phyloP scores from a whole-genome alignment of 2,113 vertebrate species.

The Hyperopisus bebe region DNA sequence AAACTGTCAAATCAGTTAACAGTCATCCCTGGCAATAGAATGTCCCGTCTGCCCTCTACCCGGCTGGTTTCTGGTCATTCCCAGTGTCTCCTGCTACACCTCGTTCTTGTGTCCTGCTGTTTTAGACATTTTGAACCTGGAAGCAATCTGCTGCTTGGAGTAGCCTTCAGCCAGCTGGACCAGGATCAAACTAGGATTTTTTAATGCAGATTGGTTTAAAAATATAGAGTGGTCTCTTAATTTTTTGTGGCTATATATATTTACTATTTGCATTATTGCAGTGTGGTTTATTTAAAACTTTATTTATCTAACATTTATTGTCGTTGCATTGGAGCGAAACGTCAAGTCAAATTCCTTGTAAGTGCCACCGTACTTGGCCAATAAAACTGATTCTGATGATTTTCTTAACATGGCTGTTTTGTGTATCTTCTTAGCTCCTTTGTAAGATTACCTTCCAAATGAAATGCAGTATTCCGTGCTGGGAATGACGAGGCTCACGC shows the following conservation, averaged over 20 bases:
- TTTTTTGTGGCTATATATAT: not conserved
- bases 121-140: too few relatives aligned
- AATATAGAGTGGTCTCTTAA: too few relatives aligned
- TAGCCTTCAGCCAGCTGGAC: too few relatives aligned
- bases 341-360: not conserved
- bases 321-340: not conserved
- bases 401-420: constrained; percentile 29
- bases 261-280: not conserved
- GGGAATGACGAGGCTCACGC: not conserved
- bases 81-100: too few relatives aligned
- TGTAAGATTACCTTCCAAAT: constrained; percentile 22
- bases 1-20: too few relatives aligned
- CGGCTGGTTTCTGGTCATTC: too few relatives aligned
- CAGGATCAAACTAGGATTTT: too few relatives aligned
- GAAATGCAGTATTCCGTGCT: constrained; percentile 26
- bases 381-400: not conserved
- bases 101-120: too few relatives aligned
- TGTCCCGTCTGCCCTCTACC: too few relatives aligned
- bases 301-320: not conserved
- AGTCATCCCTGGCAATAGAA: too few relatives aligned
- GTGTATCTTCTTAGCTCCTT: constrained; percentile 34
- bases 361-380: not conserved
- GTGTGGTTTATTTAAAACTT: not conserved
- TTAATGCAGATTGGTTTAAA: too few relatives aligned
- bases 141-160: too few relatives aligned